These are phyloP conservation scores for Pongo abelii DNA, from an alignment of 2,113 vertebrate genomes.

Conservation along the genomic window DNA sequence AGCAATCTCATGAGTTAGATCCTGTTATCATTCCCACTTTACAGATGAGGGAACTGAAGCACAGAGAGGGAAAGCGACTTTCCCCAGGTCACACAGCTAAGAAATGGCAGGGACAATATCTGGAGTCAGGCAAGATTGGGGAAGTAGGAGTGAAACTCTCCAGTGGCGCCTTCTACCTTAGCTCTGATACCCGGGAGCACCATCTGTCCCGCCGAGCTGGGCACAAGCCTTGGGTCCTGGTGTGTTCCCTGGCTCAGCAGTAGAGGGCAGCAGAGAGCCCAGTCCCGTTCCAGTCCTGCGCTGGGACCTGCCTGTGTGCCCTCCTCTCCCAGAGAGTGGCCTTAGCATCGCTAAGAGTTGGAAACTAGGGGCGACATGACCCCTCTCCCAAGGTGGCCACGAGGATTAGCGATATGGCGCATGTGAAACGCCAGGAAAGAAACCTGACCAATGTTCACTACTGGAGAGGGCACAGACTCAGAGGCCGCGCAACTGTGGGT, in stretches of 20 bases:
- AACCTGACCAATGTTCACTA: neutral
- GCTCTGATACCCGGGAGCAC: neutral
- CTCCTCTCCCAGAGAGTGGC: slow-evolving; percentile 71
- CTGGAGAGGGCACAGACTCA: no score
- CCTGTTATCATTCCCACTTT: neutral
- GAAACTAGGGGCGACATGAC: slow-evolving; percentile 26
- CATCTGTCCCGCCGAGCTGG: accelerated
- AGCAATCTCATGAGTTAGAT: neutral
- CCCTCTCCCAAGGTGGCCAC: neutral
- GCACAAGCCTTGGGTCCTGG: no score
- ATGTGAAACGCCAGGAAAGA: neutral
- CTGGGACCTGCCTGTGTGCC: slow-evolving; percentile 64
- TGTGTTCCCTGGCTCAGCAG: neutral
- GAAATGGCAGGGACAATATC: neutral
- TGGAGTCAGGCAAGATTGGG: neutral
- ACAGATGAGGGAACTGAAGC: neutral
- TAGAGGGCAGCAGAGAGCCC: slow-evolving; percentile 22
- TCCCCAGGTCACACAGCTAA: neutral
- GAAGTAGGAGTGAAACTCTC: neutral
- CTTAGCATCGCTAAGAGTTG: slow-evolving; percentile 65
- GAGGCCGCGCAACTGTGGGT: no score
- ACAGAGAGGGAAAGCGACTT: neutral
- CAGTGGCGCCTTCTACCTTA: neutral
- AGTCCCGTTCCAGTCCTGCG: neutral
- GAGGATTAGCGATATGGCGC: neutral